phyloP scores from a whole-genome alignment of 2,888 invertebrate genomes.

The Eupithecia abbreviata region DNA sequence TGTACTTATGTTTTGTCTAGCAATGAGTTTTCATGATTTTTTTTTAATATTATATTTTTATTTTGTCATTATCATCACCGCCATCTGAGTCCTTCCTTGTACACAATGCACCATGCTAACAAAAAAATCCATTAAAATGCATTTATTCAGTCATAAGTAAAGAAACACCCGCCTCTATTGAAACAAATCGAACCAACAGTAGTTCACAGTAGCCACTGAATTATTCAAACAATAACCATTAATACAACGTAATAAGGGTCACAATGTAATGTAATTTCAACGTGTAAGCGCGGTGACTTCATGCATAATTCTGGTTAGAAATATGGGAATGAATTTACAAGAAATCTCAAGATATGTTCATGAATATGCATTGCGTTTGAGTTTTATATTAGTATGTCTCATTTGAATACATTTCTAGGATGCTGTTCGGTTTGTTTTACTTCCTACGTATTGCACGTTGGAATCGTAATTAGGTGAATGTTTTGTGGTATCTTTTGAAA shows the following conservation, averaged over 20 bases:
- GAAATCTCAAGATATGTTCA: conserved; percentile 36
- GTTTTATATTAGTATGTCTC: conserved; percentile 27
- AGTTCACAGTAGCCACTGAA: conserved; percentile 63
- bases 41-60: no score
- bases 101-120: not conserved
- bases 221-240: conserved; percentile 39
- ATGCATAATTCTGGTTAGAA: conserved; percentile 45
- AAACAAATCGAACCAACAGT: conserved; percentile 53
- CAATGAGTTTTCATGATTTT: no score
- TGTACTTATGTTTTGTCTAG: no score
- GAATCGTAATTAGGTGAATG: conserved; percentile 7
- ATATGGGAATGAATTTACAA: conserved; percentile 46
- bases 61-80: no score
- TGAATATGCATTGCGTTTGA: conserved; percentile 42
- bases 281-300: conserved; percentile 35
- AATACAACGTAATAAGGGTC: conserved; percentile 27
- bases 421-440: conserved; percentile 14
- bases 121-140: not conserved
- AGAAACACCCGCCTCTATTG: conserved; percentile 27
- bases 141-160: conserved; percentile 12
- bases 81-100: no score
- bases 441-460: conserved; percentile 18
- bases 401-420: conserved; percentile 21
- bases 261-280: conserved; percentile 25
- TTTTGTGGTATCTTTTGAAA: not conserved